Conservation (phyloP, 2,797 vertebrate genomes). For the Coranthus polyacanthus region DNA sequence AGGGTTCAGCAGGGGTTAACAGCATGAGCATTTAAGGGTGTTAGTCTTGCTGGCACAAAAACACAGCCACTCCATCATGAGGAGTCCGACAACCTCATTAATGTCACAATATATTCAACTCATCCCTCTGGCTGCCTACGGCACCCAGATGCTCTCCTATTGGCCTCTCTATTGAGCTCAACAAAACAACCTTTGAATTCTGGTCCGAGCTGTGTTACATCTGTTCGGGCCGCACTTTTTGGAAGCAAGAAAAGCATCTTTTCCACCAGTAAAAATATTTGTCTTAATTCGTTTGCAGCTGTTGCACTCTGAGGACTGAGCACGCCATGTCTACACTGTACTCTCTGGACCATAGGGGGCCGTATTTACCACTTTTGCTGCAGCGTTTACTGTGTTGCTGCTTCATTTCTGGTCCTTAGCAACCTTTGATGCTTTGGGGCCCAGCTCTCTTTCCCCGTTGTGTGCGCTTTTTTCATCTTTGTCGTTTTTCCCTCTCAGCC, state of each 20-base stretch:
- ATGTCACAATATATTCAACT: conserved; percentile 85
- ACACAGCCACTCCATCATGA: conserved; percentile 82
- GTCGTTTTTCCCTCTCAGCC: conserved; percentile 65
- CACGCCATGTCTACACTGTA: conserved; percentile 65
- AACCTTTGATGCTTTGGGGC: conserved; percentile 87
- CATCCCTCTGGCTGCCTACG: conserved; percentile 70
- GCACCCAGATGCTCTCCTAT: conserved; percentile 75
- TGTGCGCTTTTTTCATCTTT: conserved; percentile 57
- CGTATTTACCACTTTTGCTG: conserved; percentile 73
- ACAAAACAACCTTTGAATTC: conserved; percentile 68
- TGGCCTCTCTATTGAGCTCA: conserved; percentile 56
- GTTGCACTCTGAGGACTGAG: conserved; percentile 49
- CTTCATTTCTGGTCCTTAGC: conserved; percentile 84
- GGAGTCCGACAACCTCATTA: conserved; percentile 84
- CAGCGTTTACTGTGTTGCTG: conserved; percentile 77
- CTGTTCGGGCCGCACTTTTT: conserved; percentile 40
- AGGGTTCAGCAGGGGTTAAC: conserved; percentile 82
- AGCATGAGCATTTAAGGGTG: conserved; percentile 82
- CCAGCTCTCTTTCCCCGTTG: conserved; percentile 77
- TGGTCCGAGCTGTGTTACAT: conserved; percentile 43
- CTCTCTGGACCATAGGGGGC: conserved; percentile 65
- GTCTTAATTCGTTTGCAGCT: conserved; percentile 57
- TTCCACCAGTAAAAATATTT: conserved; percentile 68
- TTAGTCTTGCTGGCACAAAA: conserved; percentile 82
- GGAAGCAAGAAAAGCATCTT: conserved; percentile 32